A percentile compares a stretch with the other conserved stretches of the same genome.
These are phyloP conservation scores for Hapalemur alaotrensis DNA, from an alignment of 2,797 vertebrate species.

Conservation along the genomic window DNA sequence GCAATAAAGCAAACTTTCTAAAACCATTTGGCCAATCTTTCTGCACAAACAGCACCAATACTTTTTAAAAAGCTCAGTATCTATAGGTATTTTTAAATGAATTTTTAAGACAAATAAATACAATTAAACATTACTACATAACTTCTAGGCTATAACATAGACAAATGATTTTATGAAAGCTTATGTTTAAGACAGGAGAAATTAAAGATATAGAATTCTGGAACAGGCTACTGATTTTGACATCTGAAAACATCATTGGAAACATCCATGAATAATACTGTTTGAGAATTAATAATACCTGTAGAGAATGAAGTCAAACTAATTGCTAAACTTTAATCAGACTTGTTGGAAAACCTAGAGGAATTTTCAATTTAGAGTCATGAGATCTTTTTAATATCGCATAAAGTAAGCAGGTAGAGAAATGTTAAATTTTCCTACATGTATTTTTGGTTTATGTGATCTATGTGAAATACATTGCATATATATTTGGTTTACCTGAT, in stretches of 20 bases:
- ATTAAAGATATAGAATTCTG: not conserved
- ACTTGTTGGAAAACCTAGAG: not conserved
- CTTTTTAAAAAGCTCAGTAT: not conserved
- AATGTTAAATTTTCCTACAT: not conserved
- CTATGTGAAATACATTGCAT: not conserved
- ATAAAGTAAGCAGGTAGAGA: not conserved
- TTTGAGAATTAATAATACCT: constrained; percentile 3
- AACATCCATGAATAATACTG: not conserved
- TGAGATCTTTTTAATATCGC: not conserved
- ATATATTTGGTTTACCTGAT: not conserved
- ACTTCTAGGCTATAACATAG: not conserved
- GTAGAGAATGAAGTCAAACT: not conserved
- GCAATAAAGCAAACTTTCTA: constrained; percentile 55
- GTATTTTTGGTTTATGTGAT: constrained; percentile 9
- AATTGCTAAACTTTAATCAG: not conserved
- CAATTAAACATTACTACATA: not conserved
- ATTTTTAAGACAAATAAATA: not conserved
- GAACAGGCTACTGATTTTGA: not conserved
- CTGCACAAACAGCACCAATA: not conserved
- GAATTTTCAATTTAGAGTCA: constrained; percentile 1
- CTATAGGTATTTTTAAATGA: constrained; percentile 30
- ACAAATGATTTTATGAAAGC: constrained; percentile 17
- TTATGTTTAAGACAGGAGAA: not conserved
- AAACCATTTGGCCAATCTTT: constrained; percentile 47
- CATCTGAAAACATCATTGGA: not conserved